These are phyloP conservation scores for Apistogramma diplotaenia DNA, from an alignment of 2,113 vertebrate species.

Conservation along the genomic window DNA sequence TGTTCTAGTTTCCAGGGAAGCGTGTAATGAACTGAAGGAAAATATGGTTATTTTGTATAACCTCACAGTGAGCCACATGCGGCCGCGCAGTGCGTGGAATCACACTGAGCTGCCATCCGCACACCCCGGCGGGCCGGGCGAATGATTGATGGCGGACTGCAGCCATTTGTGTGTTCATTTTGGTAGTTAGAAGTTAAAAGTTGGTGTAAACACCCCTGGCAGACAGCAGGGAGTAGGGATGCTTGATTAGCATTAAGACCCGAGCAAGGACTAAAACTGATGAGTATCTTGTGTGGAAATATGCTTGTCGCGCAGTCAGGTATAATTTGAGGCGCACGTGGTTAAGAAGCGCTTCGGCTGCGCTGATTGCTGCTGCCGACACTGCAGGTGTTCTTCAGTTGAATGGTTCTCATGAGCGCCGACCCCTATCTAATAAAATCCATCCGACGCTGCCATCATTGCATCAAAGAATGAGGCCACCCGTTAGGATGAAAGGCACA, in stretches of 20 bases:
- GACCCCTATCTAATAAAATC: conserved; percentile 46
- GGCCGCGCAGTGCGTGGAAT: conserved; percentile 13
- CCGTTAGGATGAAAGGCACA: conserved; percentile 12
- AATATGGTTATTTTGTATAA: conserved; percentile 61
- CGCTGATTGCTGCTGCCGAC: not conserved
- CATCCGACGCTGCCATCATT: conserved; percentile 28
- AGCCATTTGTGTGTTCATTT: conserved; percentile 53
- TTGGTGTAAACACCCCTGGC: conserved; percentile 37
- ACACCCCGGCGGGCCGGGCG: not conserved
- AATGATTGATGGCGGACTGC: conserved; percentile 58
- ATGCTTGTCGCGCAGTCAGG: not conserved
- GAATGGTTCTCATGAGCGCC: conserved; percentile 38
- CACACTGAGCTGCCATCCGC: conserved; percentile 50
- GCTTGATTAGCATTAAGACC: conserved; percentile 19
- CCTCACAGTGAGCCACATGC: conserved; percentile 44
- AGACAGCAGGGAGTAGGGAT: not conserved
- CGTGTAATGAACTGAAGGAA: conserved; percentile 75
- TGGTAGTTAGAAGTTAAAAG: conserved; percentile 11
- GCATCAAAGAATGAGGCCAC: conserved; percentile 52
- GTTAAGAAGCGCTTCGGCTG: not conserved
- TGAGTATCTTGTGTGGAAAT: not conserved
- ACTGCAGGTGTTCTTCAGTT: conserved; percentile 13
- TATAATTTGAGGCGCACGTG: not conserved
- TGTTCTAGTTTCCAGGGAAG: conserved; percentile 70
- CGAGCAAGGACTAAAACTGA: not conserved